These are phyloP conservation scores for Papilio xuthus DNA, from an alignment of 1,140 invertebrate species.

Conservation along the genomic window DNA sequence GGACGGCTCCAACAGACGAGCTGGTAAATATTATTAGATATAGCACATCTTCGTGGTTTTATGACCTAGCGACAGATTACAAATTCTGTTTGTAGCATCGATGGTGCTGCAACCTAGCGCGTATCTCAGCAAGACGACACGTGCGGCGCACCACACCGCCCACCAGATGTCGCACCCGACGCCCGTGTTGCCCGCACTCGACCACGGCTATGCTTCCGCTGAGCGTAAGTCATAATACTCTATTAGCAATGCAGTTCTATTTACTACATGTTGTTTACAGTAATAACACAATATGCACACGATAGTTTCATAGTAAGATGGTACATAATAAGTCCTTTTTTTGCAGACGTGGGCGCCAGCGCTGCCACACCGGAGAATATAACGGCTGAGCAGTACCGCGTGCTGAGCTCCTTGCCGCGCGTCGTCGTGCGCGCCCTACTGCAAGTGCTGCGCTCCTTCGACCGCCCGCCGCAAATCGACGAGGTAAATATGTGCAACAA, in stretches of 20 bases:
- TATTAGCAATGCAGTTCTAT: no score
- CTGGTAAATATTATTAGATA: constrained; percentile 34
- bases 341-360: neutral
- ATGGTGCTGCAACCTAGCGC: neutral
- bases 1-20: constrained; percentile 32
- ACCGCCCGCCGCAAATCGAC: neutral
- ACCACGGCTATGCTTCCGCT: neutral
- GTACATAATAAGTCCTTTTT: neutral
- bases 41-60: neutral
- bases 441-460: constrained; percentile 39
- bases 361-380: constrained; percentile 30
- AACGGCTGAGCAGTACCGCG: constrained; percentile 52
- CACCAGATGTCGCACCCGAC: neutral
- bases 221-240: constrained; percentile 36
- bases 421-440: constrained; percentile 52
- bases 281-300: no score
- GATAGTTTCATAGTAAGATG: neutral
- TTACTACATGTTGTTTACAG: no score
- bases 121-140: neutral
- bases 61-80: neutral
- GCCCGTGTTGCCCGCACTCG: neutral
- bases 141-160: neutral
- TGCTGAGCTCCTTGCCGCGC: constrained; percentile 58
- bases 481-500: neutral
- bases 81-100: neutral